Evolutionary conservation across 2,797 vertebrate species (phyloP).

Genomic region (Siniperca obscura): DNA sequence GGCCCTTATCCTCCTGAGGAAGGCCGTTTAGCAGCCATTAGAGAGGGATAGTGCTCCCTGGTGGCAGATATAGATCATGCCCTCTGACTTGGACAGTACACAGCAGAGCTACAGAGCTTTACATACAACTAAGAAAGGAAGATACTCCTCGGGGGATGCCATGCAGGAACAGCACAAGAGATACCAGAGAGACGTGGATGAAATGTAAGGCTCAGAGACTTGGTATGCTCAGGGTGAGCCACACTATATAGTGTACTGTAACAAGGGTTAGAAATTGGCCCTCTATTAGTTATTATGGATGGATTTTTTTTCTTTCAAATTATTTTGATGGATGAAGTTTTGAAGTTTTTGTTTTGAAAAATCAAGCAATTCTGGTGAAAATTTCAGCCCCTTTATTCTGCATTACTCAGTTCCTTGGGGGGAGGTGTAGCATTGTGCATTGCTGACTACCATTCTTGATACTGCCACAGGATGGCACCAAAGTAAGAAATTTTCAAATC

Average conservation of each 20-base stretch:
- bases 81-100: conserved; percentile 61
- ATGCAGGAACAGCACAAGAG: neutral
- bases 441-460: neutral
- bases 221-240: neutral
- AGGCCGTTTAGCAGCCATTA: conserved; percentile 75
- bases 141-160: neutral
- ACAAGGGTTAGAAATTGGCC: neutral
- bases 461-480: neutral
- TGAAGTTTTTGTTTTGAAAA: neutral
- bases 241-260: too few relatives aligned
- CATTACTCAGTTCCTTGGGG: neutral
- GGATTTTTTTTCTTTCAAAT: neutral
- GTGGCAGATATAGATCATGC: conserved; percentile 79
- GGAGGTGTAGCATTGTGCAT: too few relatives aligned
- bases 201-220: neutral
- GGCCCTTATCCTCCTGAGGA: conserved; percentile 67
- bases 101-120: conserved; percentile 29
- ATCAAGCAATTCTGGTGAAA: neutral
- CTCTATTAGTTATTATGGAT: neutral
- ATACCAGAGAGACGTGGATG: neutral
- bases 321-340: neutral
- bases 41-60: conserved; percentile 81
- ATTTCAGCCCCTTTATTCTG: neutral
- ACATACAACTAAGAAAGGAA: conserved; percentile 19
- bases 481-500: neutral